Evolutionary conservation across 1,140 invertebrate genomes (phyloP).

Genomic region (Nasonia longicornis): DNA sequence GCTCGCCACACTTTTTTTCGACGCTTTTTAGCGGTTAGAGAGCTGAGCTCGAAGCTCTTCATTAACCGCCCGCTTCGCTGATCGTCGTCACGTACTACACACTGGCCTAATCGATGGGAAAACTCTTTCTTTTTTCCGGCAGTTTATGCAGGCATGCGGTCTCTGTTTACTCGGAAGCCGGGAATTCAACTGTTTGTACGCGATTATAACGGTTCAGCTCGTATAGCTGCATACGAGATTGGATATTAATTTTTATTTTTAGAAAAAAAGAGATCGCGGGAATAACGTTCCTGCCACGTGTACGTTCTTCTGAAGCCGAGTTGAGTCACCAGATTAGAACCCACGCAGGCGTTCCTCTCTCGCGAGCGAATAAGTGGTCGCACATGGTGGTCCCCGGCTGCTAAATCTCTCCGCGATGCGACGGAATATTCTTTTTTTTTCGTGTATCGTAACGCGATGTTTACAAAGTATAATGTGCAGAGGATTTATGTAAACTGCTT

Average conservation of each 20-base stretch:
- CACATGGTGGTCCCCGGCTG: background rate
- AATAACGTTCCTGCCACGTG: background rate
- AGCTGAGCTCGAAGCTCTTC: background rate
- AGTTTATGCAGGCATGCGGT: background rate
- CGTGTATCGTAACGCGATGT: too few relatives aligned
- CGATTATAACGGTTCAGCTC: background rate
- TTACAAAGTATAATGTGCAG: too few relatives aligned
- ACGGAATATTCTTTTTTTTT: background rate
- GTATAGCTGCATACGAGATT: background rate
- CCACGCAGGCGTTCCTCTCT: background rate
- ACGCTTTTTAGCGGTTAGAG: background rate
- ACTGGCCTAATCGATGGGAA: background rate
- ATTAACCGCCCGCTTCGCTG: background rate
- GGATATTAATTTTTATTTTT: background rate
- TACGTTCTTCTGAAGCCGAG: background rate
- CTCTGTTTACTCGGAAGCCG: background rate
- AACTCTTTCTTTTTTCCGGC: background rate
- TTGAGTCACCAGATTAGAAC: background rate
- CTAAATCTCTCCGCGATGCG: background rate
- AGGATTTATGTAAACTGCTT: background rate
- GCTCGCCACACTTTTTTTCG: constrained; percentile 21
- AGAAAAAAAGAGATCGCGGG: background rate
- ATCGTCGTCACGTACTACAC: background rate
- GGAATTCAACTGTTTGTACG: background rate
- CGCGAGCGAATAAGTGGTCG: background rate